Base-by-base conservation (phyloP, 2,888 invertebrate genomes). In the Zonitis immaculata region DNA sequence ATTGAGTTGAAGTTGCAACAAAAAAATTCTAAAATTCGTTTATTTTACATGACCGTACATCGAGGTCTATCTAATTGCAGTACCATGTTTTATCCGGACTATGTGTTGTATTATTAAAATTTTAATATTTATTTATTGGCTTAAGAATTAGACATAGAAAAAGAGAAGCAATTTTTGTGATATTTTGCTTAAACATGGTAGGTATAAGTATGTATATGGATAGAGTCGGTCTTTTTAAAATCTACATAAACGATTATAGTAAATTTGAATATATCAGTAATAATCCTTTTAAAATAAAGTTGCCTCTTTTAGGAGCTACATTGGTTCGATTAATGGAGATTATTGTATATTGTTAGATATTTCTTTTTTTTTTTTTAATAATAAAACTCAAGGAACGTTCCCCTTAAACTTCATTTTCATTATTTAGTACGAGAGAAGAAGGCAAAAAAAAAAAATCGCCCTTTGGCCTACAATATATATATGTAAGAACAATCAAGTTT, bases 241-340 rank as follows among this genome's bases (percentile, higher is more conserved):
- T 45, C 68, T 67, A 69, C 66, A 66, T 62, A n/a, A 62, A 63
- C 62, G 65, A 67, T 68, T 67, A 70, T 60, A 63, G 64, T 60
- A 61, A 60, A 60, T 63, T 65, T 65, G 66, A 64, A 64, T 65
- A 72, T 71, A 72, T 72, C 71, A 71, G 64, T 63, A 59, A 62
- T 72, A 72, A 72, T 72, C 72, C 70, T 65, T 71, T 72, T 72
- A n/a, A 70, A 66, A 68, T 66, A 67, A 69, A 70, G 71, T 69
- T 71, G 69, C 69, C 71, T 71, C 70, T 72, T 70, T 68, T 66
- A 70, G 63, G 63, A 65, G 69, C 67, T 65, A 67, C 68, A 69
- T 65, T 63, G 67, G 69, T 61, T 63, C 63, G 68, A 68, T 70
- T 69, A 71, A 65, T 69, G 64, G 54, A 64, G 69, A 68, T 72